Conservation (phyloP, 2,797 vertebrate genomes). For the Alcedo atthis region DNA sequence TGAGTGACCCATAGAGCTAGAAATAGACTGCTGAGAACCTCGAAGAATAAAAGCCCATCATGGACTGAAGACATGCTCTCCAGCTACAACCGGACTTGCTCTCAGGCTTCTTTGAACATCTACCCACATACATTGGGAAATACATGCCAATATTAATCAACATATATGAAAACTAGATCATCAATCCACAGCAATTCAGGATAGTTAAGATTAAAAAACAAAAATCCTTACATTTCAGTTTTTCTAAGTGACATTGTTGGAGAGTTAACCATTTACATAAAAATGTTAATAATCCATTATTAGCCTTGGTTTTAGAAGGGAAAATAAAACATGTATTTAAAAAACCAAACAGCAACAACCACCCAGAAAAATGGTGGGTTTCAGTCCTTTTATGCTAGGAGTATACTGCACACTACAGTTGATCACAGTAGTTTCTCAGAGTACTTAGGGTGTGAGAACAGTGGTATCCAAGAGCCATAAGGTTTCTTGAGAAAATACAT, state of each 20-base stretch:
- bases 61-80: neutral
- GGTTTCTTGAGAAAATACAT: neutral
- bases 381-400: neutral
- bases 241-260: neutral
- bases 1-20: neutral
- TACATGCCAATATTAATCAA: neutral
- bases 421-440: neutral
- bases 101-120: neutral
- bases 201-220: neutral
- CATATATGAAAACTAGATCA: neutral
- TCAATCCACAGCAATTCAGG: neutral
- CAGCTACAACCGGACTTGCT: neutral
- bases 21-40: neutral
- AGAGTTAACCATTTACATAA: neutral
- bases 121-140: neutral
- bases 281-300: neutral
- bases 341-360: too few relatives aligned
- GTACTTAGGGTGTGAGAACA: neutral
- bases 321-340: neutral
- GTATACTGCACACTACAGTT: neutral
- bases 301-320: neutral
- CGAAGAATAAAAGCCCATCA: neutral
- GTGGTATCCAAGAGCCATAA: rapidly evolving
- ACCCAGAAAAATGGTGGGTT: rapidly evolving
- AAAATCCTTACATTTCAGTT: neutral